phyloP scores from a whole-genome alignment of 2,113 vertebrate genomes.

The Oreamnos americanus region DNA sequence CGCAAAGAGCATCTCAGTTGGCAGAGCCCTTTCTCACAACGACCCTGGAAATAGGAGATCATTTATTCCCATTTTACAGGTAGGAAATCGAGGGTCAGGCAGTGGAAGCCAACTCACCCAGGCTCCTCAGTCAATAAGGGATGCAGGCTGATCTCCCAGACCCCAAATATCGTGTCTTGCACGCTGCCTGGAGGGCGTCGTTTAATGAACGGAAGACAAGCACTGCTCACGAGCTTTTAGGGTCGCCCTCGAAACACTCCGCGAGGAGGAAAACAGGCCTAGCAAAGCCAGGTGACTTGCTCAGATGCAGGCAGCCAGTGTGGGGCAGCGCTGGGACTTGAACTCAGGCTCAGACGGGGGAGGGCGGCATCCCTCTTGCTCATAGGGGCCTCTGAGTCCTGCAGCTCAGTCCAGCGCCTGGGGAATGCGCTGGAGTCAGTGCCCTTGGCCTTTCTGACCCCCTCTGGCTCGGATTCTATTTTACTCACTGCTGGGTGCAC shows the following conservation, averaged over 20 bases:
- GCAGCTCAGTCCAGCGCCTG: not conserved
- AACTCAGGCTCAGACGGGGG: not conserved
- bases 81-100: not conserved
- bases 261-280: not conserved
- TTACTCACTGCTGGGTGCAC: not conserved
- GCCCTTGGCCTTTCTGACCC: not conserved
- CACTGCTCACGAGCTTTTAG: not conserved
- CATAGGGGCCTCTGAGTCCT: not conserved
- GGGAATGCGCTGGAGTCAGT: not conserved
- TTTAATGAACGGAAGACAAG: not conserved
- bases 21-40: not conserved
- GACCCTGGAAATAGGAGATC: not conserved
- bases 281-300: not conserved
- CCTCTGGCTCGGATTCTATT: not conserved
- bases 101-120: not conserved
- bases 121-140: not conserved
- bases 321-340: not conserved
- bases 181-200: not conserved
- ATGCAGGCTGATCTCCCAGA: not conserved
- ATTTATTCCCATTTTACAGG: conserved; percentile 54
- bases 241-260: rapidly evolving
- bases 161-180: not conserved
- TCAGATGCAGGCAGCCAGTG: not conserved
- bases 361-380: not conserved
- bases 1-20: not conserved